These are phyloP conservation scores for Sinocyclocheilus anshuiensis DNA, from an alignment of 2,113 vertebrate species.

Conservation along the genomic window DNA sequence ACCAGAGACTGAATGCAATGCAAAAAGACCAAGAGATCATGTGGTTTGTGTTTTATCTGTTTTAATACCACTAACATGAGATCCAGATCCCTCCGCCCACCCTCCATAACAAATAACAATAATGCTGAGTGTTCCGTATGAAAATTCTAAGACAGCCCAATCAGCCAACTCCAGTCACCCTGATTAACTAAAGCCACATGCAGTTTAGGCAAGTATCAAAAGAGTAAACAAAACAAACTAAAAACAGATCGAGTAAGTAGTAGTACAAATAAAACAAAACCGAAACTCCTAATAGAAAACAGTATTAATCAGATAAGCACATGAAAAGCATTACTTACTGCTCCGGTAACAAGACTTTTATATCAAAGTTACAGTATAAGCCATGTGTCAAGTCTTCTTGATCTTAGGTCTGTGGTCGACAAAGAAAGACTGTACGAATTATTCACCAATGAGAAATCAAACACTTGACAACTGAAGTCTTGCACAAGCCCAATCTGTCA, in stretches of 20 bases:
- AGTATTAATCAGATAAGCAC: conserved; percentile 65
- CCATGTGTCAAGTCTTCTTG: conserved; percentile 55
- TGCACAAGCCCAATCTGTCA: conserved; percentile 32
- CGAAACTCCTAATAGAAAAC: conserved; percentile 62
- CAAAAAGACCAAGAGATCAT: neutral
- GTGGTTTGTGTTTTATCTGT: conserved; percentile 55
- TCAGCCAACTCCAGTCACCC: conserved; percentile 59
- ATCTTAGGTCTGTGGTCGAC: conserved; percentile 45
- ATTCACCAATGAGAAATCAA: conserved; percentile 49
- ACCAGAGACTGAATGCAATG: neutral
- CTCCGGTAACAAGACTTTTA: conserved; percentile 62
- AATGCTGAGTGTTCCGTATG: conserved; percentile 69
- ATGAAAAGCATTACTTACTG: conserved; percentile 57
- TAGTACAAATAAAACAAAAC: conserved; percentile 49
- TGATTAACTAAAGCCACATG: conserved; percentile 69
- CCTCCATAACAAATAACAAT: conserved; percentile 55
- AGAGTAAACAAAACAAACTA: conserved; percentile 49
- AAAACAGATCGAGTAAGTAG: conserved; percentile 21
- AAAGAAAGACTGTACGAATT: conserved; percentile 58
- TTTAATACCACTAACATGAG: conserved; percentile 77
- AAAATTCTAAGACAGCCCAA: conserved; percentile 68
- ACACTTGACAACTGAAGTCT: conserved; percentile 58
- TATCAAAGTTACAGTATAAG: conserved; percentile 59
- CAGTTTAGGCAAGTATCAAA: conserved; percentile 70
- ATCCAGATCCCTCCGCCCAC: conserved; percentile 68